phyloP scores from a whole-genome alignment of 2,797 vertebrate genomes.

The Antrozous pallidus region DNA sequence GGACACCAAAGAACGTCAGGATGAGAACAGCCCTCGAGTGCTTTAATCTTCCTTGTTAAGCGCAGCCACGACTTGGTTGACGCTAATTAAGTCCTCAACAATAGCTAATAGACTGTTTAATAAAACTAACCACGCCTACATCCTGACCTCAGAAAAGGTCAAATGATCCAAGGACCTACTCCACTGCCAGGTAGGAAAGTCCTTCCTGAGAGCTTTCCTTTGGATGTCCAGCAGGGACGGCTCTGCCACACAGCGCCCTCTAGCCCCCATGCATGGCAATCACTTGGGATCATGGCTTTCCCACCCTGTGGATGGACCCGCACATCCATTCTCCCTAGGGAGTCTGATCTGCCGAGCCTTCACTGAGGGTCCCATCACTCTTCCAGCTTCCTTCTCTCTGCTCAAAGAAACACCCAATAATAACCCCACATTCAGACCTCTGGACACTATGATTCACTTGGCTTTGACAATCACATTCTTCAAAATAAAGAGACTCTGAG shows the following conservation, averaged over 20 bases:
- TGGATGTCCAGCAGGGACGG: background rate
- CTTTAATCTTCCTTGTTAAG: constrained; percentile 18
- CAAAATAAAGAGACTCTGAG: background rate
- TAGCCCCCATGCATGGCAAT: background rate
- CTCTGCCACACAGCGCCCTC: background rate
- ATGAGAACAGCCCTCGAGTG: background rate
- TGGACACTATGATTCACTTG: constrained; percentile 62
- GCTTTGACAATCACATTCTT: constrained; percentile 44
- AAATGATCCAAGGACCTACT: constrained; percentile 47
- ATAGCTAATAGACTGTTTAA: constrained; percentile 69
- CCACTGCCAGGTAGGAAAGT: background rate
- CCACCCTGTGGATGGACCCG: background rate
- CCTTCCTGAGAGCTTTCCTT: constrained; percentile 32
- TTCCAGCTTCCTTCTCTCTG: constrained; percentile 46
- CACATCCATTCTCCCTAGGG: background rate
- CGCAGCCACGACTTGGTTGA: constrained; percentile 42
- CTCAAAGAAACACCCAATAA: constrained; percentile 48
- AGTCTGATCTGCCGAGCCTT: background rate
- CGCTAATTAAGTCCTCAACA: constrained; percentile 61
- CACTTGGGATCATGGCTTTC: rapidly evolving
- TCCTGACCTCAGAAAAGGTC: constrained; percentile 60
- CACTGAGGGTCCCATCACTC: background rate
- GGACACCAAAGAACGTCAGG: background rate
- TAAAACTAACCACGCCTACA: constrained; percentile 68
- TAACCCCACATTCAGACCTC: background rate